phyloP scores from a whole-genome alignment of 2,113 vertebrate species.

The Ardeotis arabs region DNA sequence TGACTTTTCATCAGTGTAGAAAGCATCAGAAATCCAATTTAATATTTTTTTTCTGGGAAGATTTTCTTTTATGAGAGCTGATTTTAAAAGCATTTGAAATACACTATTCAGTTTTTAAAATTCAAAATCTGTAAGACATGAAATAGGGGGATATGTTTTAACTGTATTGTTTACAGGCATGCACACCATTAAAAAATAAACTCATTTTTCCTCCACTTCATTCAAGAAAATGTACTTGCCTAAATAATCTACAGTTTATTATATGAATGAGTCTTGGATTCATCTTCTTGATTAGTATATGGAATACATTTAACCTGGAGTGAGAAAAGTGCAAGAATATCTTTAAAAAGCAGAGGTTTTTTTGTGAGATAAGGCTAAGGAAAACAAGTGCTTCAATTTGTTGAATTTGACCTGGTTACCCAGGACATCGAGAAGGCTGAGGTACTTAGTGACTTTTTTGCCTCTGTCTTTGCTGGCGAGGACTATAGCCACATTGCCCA shows the following conservation, averaged over 20 bases:
- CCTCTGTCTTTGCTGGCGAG: no score
- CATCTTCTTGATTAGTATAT: background rate
- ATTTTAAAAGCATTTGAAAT: background rate
- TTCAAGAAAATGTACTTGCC: background rate
- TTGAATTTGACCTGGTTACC: no score
- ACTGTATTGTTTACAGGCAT: background rate
- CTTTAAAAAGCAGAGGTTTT: background rate
- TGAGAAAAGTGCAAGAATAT: background rate
- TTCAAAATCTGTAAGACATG: background rate
- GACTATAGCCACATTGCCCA: no score
- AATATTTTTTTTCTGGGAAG: background rate
- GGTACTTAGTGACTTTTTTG: no score
- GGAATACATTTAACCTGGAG: background rate
- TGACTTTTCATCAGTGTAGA: background rate
- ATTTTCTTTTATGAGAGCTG: background rate
- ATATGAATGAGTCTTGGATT: background rate
- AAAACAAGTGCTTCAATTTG: background rate
- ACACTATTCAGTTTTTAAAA: background rate
- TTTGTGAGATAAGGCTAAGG: background rate
- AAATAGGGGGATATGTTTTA: background rate
- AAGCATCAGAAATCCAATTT: background rate
- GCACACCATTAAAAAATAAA: background rate
- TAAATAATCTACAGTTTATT: background rate
- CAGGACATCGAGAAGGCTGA: no score
- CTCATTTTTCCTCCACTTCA: background rate